Evolutionary conservation across 2,113 vertebrate genomes (phyloP), one percentile per base, ranked within the genome.

Genomic region (Phalacrocorax carbo): DNA sequence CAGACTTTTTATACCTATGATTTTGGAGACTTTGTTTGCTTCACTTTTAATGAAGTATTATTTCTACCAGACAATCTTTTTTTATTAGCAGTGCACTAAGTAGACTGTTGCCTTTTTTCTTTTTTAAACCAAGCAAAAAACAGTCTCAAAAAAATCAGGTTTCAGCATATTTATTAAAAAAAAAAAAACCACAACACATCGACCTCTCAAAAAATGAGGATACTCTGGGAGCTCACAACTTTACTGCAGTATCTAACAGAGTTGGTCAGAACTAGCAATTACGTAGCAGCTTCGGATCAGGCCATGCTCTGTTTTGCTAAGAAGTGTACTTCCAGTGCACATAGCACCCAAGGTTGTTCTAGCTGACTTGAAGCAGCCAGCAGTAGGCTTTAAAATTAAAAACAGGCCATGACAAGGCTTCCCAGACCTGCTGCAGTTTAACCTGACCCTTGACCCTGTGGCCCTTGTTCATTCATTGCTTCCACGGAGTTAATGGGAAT

Each of bases 391-490:
- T 77, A 93, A 87, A 94, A 93, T 93, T 87, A 93, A 82, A 79
- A 91, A 10, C 94, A 88, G 89, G 82, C 77, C 82, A 95, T 15
- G 75, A 87, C 84, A 94, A 81, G 36, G 84, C 82, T 90, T 44
- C 68, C 55, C 68, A 85, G 75, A 90, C 62, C 51, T 60, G 58
- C 71, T 77, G 76, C 51, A 86, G 81, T 83, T 93, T 96, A 95
- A 95, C 75, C 70, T 81, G 91, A 93, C 87, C 86, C 78, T 62
- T 93, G 79, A 54, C 82, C 95, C 65, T 4, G 1, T 29, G 32
- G 86, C 88, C 55, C 82, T 91, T 88, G 23, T 42, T 95, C 82
- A 94, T 93, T 94, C 75, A 91, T 65, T 70, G 65, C 93, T 88
- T 89, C 87, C 89, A 80, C 1, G 2, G 70, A 79, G 75, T 80